These are phyloP conservation scores for Beris chalybata DNA, from an alignment of 2,888 invertebrate species.

Conservation along the genomic window DNA sequence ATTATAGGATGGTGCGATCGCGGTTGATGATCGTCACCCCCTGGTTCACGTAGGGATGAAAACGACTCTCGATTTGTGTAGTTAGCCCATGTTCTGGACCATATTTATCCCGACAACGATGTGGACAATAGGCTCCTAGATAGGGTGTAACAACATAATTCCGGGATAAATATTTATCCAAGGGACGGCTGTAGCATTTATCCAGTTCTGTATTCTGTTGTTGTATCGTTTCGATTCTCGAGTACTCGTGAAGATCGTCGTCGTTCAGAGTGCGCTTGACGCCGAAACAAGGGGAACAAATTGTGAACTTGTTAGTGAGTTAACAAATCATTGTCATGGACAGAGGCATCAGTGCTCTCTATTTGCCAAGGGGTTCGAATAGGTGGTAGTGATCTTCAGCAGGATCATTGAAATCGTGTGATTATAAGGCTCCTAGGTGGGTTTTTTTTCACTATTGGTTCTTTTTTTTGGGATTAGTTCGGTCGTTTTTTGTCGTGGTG, in stretches of 20 bases:
- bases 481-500: too few species aligned
- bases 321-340: conserved; percentile 11
- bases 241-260: conserved; percentile 16
- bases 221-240: conserved; percentile 1
- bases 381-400: too few species aligned
- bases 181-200: conserved; percentile 21
- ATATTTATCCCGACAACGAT: conserved; percentile 26
- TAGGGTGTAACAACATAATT: conserved; percentile 37
- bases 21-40: conserved; percentile 24
- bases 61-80: conserved; percentile 3
- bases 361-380: too few species aligned
- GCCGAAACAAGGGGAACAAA: conserved; percentile 17
- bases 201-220: conserved; percentile 9
- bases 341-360: neutral
- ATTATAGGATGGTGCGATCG: conserved; percentile 17
- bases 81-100: conserved; percentile 18
- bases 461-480: too few species aligned
- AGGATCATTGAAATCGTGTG: too few species aligned
- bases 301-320: conserved; percentile 14
- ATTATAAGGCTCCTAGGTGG: too few species aligned
- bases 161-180: conserved; percentile 37
- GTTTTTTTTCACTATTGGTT: too few species aligned
- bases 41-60: conserved; percentile 18
- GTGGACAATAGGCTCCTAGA: conserved; percentile 26
- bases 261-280: neutral